Percentiles rank a stretch among this genome's conserved stretches.
phyloP scores from a whole-genome alignment of 2,888 invertebrate species.

The Aspidiotus rigidus region DNA sequence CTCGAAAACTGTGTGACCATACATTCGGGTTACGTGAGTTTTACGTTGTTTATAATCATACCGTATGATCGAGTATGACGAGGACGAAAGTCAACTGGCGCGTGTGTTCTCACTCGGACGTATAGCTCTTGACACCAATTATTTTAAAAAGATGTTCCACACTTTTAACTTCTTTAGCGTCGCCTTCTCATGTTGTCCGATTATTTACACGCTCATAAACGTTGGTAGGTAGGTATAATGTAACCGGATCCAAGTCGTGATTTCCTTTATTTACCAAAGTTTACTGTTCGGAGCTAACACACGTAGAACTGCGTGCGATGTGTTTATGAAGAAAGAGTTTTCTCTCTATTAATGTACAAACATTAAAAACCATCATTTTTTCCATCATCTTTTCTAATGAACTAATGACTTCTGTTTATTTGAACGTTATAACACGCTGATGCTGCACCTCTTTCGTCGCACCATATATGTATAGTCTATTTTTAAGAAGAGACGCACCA shows the following conservation, averaged over 20 bases:
- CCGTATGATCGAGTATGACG: too few species aligned
- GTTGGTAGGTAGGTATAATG: background rate
- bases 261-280: constrained; percentile 4
- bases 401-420: constrained; percentile 3
- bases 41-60: too few species aligned
- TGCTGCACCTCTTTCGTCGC: too few species aligned
- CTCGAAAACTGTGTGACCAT: too few species aligned
- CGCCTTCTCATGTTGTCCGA: background rate
- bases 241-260: constrained; percentile 2
- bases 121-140: too few species aligned
- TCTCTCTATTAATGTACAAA: background rate
- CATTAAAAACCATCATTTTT: background rate
- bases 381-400: background rate
- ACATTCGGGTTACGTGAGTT: too few species aligned
- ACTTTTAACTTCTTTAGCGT: too few species aligned
- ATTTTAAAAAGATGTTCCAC: too few species aligned
- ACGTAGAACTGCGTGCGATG: background rate
- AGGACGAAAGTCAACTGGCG: too few species aligned
- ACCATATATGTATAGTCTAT: too few species aligned
- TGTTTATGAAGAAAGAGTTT: background rate
- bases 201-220: constrained; percentile 2
- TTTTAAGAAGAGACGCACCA: too few species aligned
- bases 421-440: background rate
- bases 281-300: background rate
- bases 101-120: too few species aligned